phyloP scores from a whole-genome alignment of 53 echinoderm and acorn worm genomes.

The Antedon mediterranea region DNA sequence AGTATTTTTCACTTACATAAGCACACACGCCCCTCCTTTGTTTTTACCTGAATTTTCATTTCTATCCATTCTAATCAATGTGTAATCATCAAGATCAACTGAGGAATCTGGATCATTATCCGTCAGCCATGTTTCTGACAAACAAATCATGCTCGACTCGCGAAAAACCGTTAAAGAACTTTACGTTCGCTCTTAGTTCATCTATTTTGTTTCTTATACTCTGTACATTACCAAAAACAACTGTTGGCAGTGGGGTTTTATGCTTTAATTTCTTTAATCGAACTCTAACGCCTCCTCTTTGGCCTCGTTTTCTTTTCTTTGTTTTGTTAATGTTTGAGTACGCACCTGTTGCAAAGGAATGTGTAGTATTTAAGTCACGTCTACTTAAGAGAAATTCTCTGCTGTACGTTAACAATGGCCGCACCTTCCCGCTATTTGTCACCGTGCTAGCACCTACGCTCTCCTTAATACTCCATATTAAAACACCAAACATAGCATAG shows the following conservation, averaged over 20 bases:
- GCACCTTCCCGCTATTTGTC: too few species aligned
- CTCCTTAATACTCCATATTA: too few species aligned
- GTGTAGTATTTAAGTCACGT: too few species aligned
- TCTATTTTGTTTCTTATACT: not conserved
- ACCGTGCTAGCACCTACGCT: too few species aligned
- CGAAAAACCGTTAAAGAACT: not conserved
- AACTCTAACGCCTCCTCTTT: too few species aligned
- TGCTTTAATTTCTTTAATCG: not conserved
- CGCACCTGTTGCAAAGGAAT: too few species aligned
- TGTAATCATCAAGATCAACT: constrained; percentile 6
- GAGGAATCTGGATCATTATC: not conserved
- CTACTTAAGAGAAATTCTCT: too few species aligned
- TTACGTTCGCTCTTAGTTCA: not conserved
- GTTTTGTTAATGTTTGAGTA: not conserved
- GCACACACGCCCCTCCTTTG: constrained; percentile 1
- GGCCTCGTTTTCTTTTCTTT: too few species aligned
- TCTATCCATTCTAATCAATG: constrained; percentile 10
- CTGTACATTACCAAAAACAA: not conserved
- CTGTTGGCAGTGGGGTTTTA: not conserved
- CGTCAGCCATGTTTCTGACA: not conserved
- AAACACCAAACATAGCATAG: too few species aligned
- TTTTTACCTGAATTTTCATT: constrained; percentile 4
- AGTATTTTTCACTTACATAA: constrained; percentile 3
- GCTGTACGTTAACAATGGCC: too few species aligned
- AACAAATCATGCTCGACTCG: not conserved